Evolutionary conservation across 2,113 vertebrate genomes (phyloP), one percentile per base, ranked within the genome.

Genomic region (Piliocolobus tephrosceles): DNA sequence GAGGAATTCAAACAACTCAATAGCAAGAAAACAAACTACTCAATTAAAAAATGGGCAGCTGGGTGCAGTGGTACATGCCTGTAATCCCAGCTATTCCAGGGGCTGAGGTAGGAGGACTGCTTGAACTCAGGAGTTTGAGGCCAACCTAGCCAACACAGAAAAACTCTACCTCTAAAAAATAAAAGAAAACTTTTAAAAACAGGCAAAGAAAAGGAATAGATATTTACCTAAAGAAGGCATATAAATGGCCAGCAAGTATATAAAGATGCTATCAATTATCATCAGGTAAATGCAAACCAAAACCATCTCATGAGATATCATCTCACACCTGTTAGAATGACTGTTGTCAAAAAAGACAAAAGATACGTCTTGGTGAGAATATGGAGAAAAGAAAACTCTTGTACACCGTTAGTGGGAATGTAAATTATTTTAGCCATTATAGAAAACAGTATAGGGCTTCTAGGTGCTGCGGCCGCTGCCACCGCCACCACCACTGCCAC

Each of bases 381-480:
- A 72, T 38, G 35, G n/a, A 38, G 68, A 72, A 72, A 38, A 72
- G 35, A n/a, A 20, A 38, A n/a, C 35, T 4, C n/a, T 11, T 72
- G 68, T 72, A 72, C 8, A 38, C 68, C 18, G n/a, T 72, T 72
- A 72, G 18, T 38, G 68, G 68, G n/a, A 38, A 72, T 72, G 68
- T 38, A 20, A 72, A n/a, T 72, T 72, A 20, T 72, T 72, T 38
- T 17, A 38, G 68, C 17, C 68, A n/a, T 72, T 38, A 72, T 72
- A n/a, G 35, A 72, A 72, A 72, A 38, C 18, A 22, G n/a, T 38
- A 72, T 38, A 6, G n/a, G 98, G 95, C 81, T 96, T 97, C 88
- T 98, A 96, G 96, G 93, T 97, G 97, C 83, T 38, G 81, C 83
- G 17, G 87, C 97, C 8, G 50, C 88, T 8, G 2, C 92, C 14